Evolutionary conservation across 2,888 invertebrate species (phyloP).

Genomic region (Neocrepidodera transversa): DNA sequence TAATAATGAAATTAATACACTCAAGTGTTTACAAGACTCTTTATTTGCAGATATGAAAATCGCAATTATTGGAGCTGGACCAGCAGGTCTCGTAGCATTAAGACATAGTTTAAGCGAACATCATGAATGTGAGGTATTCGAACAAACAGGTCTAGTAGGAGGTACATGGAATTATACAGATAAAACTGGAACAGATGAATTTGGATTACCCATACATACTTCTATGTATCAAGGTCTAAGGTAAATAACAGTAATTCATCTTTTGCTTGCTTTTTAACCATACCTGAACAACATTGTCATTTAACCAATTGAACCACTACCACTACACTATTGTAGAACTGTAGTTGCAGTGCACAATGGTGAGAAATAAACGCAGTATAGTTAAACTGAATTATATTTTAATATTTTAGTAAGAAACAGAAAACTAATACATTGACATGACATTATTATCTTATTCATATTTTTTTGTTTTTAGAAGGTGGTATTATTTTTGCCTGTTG

Average conservation of each 20-base stretch:
- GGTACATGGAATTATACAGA: constrained; percentile 83
- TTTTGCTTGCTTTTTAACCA: too few relatives aligned
- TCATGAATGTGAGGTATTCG: constrained; percentile 69
- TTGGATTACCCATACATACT: constrained; percentile 74
- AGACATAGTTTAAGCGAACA: constrained; percentile 55
- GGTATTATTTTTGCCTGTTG: too few relatives aligned
- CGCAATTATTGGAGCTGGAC: constrained; percentile 50
- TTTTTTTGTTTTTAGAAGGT: too few relatives aligned
- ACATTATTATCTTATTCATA: too few relatives aligned
- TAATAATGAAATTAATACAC: not conserved
- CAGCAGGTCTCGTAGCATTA: constrained; percentile 46
- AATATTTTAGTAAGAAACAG: too few relatives aligned
- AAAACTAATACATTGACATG: too few relatives aligned
- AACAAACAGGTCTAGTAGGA: constrained; percentile 72
- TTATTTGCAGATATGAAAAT: constrained; percentile 45
- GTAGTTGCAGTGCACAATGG: too few relatives aligned
- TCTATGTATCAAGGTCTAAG: constrained; percentile 81
- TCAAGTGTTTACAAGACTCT: too few relatives aligned
- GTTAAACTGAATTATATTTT: too few relatives aligned
- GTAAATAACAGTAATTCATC: constrained; percentile 57
- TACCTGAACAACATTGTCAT: not conserved
- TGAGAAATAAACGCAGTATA: too few relatives aligned
- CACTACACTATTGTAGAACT: too few relatives aligned
- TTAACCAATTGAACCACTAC: too few relatives aligned
- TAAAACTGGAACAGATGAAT: constrained; percentile 67